Evolutionary conservation across 2,888 invertebrate genomes (phyloP).

Genomic region (Pristionchus exspectatus): DNA sequence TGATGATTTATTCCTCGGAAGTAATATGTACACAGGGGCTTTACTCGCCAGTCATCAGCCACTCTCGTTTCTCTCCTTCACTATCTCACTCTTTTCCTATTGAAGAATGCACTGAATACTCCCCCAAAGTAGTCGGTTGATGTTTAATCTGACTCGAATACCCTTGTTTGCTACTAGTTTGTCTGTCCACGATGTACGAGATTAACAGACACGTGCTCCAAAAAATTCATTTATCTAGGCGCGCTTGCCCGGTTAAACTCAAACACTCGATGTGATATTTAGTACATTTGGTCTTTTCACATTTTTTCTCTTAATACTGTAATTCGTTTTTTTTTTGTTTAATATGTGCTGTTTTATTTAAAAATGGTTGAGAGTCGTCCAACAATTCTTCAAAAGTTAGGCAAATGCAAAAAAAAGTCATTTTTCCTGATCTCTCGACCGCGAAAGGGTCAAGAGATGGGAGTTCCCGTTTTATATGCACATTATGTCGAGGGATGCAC

Average conservation of each 20-base stretch:
- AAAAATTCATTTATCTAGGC: not conserved
- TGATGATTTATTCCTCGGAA: not conserved
- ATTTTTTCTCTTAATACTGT: too few relatives aligned
- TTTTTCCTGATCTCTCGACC: too few relatives aligned
- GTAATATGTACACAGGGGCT: slow-evolving; percentile 23
- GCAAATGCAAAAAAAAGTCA: too few relatives aligned
- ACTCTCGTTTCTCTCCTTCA: not conserved
- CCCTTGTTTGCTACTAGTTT: slow-evolving; percentile 9
- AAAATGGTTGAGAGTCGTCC: too few relatives aligned
- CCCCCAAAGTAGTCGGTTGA: not conserved
- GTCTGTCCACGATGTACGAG: not conserved
- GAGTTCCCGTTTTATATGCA: not conserved
- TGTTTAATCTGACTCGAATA: slow-evolving; percentile 32
- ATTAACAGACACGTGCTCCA: not conserved
- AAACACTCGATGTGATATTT: too few relatives aligned
- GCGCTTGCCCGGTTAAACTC: not conserved
- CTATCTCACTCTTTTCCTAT: not conserved
- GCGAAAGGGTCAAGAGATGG: not conserved
- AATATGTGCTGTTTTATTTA: too few relatives aligned
- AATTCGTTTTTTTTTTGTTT: too few relatives aligned
- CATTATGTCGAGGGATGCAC: not conserved
- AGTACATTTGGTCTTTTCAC: too few relatives aligned
- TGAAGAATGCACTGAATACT: not conserved
- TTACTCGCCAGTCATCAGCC: not conserved
- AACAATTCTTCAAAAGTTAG: too few relatives aligned